A percentile compares a stretch with the other conserved stretches of the same genome.
These are phyloP conservation scores for Cheirogaleus medius DNA, from an alignment of 2,113 vertebrate species.

Conservation along the genomic window DNA sequence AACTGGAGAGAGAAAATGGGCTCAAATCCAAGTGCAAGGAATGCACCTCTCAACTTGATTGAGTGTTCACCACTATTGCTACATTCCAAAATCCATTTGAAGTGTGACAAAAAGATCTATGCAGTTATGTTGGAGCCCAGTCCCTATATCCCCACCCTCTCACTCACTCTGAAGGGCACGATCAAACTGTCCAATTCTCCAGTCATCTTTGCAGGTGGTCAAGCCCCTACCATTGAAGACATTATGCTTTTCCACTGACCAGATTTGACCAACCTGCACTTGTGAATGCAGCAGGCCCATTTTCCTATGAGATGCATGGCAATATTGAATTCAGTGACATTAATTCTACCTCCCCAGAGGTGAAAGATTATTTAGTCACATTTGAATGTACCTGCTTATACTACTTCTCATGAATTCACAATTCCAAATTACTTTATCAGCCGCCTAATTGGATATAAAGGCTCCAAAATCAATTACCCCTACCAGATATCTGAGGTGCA, in stretches of 20 bases:
- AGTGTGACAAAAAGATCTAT: neutral
- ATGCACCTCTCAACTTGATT: neutral
- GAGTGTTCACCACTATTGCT: neutral
- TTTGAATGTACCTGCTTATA: slow-evolving; percentile 81
- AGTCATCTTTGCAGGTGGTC: neutral
- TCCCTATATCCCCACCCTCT: neutral
- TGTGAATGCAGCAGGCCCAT: neutral
- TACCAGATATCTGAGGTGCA: slow-evolving; percentile 93
- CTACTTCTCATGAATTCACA: slow-evolving; percentile 91
- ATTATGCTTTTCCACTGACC: neutral
- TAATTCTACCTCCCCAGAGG: slow-evolving; percentile 71
- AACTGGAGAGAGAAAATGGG: neutral
- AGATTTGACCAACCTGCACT: neutral
- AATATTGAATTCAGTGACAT: neutral
- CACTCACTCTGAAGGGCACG: neutral
- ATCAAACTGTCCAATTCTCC: neutral
- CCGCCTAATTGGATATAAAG: slow-evolving; percentile 92
- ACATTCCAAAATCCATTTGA: neutral
- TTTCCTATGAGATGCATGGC: neutral
- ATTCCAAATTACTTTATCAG: slow-evolving; percentile 94
- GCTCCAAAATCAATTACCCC: slow-evolving; percentile 93
- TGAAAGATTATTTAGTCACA: slow-evolving; percentile 82
- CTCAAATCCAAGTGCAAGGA: neutral
- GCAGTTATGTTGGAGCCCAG: neutral
- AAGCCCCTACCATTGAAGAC: neutral